Evolutionary conservation across 2,113 vertebrate species (phyloP).

Genomic region (Alligator mississippiensis): DNA sequence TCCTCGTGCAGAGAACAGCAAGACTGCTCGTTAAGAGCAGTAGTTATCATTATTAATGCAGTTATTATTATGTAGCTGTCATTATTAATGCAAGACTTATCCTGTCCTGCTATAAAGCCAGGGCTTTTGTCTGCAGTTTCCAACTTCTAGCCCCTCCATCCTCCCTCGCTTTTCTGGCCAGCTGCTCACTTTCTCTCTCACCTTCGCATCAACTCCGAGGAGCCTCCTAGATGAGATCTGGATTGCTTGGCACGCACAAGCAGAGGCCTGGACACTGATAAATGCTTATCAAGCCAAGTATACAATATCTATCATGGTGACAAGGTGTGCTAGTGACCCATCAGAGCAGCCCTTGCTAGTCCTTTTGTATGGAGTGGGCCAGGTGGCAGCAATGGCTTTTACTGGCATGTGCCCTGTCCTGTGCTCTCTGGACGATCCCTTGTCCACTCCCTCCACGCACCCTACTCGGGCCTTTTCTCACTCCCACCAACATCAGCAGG

Average conservation of each 20-base stretch:
- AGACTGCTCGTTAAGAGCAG: not conserved
- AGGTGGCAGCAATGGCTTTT: not conserved
- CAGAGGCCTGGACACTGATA: not conserved
- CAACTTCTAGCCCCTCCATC: not conserved
- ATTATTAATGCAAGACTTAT: not conserved
- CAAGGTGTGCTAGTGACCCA: not conserved
- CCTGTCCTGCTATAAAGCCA: not conserved
- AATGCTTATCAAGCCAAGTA: not conserved
- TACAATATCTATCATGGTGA: too few species aligned
- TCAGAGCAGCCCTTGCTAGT: not conserved
- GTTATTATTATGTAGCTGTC: too few species aligned
- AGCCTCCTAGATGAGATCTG: not conserved
- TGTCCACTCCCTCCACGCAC: not conserved
- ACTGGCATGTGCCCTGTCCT: not conserved
- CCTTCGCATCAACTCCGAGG: not conserved
- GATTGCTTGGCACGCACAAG: not conserved
- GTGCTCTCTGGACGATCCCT: not conserved
- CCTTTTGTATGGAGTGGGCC: not conserved
- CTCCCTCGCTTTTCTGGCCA: not conserved
- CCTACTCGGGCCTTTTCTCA: not conserved
- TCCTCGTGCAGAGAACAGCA: not conserved
- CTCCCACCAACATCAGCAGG: rapidly evolving
- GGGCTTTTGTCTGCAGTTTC: not conserved
- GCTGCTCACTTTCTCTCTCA: not conserved
- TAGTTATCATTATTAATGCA: not conserved